phyloP scores from a whole-genome alignment of 2,888 invertebrate species.

The Campoplex nolae region DNA sequence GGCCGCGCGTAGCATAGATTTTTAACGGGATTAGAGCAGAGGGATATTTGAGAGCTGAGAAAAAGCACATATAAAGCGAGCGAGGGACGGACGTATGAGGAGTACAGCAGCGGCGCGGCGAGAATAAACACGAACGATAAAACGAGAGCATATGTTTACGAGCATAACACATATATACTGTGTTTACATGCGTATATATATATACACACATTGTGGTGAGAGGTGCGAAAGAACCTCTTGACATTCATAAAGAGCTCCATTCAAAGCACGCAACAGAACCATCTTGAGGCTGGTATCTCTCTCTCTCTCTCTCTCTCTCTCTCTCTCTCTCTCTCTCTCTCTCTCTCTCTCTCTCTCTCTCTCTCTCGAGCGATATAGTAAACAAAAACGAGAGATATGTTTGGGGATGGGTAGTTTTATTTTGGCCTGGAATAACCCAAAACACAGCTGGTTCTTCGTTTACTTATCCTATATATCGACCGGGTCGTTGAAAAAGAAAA shows the following conservation, averaged over 20 bases:
- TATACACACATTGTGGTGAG: background rate
- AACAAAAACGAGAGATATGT: conserved; percentile 27
- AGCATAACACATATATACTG: conserved; percentile 8
- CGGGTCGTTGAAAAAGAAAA: background rate
- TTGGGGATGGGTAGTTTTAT: background rate
- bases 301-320: background rate
- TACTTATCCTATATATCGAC: background rate
- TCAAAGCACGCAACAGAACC: conserved; percentile 50
- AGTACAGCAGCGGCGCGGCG: background rate
- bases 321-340: background rate
- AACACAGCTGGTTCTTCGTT: conserved; percentile 58
- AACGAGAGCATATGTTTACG: conserved; percentile 50
- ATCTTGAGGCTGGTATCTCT: conserved; percentile 38
- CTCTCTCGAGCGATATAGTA: background rate
- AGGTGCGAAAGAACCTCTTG: conserved; percentile 57
- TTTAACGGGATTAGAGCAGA: conserved; percentile 29
- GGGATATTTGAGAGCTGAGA: background rate
- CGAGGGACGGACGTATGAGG: background rate
- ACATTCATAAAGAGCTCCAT: conserved; percentile 69
- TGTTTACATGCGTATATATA: background rate
- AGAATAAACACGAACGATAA: conserved; percentile 60
- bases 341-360: conserved; percentile 8
- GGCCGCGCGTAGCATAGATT: conserved; percentile 48
- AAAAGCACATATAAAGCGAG: conserved; percentile 11
- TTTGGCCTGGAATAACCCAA: conserved; percentile 5